Conservation (phyloP, 2,113 vertebrate species). For the Lepus timidus region DNA sequence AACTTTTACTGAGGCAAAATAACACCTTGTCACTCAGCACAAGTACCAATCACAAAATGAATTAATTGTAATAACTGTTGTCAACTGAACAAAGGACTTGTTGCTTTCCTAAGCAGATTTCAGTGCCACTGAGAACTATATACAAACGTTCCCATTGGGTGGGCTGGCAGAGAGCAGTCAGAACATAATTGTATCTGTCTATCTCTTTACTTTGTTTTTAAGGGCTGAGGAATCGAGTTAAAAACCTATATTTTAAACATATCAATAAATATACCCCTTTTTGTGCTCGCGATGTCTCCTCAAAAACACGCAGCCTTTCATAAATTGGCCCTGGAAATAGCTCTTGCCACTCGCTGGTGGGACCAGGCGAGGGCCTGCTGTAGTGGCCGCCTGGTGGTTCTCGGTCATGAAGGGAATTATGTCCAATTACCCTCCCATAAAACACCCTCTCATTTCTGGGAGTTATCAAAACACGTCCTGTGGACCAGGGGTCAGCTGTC, state of each 20-base stretch:
- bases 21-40: slow-evolving; percentile 95
- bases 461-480: slow-evolving; percentile 64
- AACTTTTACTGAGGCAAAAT: slow-evolving; percentile 95
- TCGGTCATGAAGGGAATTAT: slow-evolving; percentile 56
- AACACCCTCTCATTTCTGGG: slow-evolving; percentile 64
- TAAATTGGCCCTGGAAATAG: slow-evolving; percentile 65
- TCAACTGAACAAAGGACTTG: slow-evolving; percentile 94
- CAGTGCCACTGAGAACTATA: slow-evolving; percentile 86
- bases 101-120: slow-evolving; percentile 93
- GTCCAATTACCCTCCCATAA: slow-evolving; percentile 68
- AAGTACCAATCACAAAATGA: slow-evolving; percentile 95
- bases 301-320: slow-evolving; percentile 62
- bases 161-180: slow-evolving; percentile 82
- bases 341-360: slow-evolving; percentile 7
- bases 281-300: slow-evolving; percentile 64
- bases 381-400: slow-evolving; percentile 59
- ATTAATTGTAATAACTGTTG: slow-evolving; percentile 97
- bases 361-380: slow-evolving; percentile 55
- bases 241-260: slow-evolving; percentile 85
- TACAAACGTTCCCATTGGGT: slow-evolving; percentile 87
- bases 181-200: slow-evolving; percentile 88
- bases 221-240: slow-evolving; percentile 84
- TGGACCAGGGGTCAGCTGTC: slow-evolving; percentile 63
- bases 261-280: slow-evolving; percentile 82
- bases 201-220: slow-evolving; percentile 83